These are phyloP conservation scores for Danio rerio DNA, from an alignment of 2,113 vertebrate species.

Conservation along the genomic window DNA sequence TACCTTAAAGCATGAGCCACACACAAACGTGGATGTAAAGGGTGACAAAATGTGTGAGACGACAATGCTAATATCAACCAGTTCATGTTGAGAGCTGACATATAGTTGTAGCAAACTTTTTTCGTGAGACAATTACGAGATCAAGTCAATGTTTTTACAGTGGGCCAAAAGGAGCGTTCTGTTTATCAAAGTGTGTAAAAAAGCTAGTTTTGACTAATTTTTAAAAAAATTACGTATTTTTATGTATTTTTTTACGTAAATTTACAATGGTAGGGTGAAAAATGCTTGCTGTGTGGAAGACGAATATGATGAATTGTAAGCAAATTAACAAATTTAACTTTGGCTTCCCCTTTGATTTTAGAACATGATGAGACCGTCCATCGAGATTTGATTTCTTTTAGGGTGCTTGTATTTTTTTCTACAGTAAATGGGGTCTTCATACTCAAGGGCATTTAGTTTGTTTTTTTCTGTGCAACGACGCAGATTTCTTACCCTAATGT, in stretches of 20 bases:
- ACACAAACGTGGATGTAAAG: conserved; percentile 6
- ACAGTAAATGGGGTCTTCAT: conserved; percentile 12
- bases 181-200: conserved; percentile 18
- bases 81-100: background rate
- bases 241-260: no score
- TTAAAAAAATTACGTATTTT: no score
- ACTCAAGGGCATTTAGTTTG: background rate
- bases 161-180: conserved; percentile 52
- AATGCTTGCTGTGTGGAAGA: conserved; percentile 7
- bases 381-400: background rate
- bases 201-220: conserved; percentile 12
- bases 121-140: background rate
- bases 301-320: background rate
- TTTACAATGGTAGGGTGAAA: background rate
- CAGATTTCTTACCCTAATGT: background rate
- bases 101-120: rapidly evolving
- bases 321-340: conserved; percentile 3
- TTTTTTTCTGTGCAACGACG: conserved; percentile 20
- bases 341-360: background rate
- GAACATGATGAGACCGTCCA: conserved; percentile 9
- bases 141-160: conserved; percentile 65
- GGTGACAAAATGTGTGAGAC: conserved; percentile 2
- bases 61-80: background rate
- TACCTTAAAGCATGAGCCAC: conserved; percentile 31
- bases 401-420: background rate